Base-by-base conservation (phyloP, 1,140 invertebrate genomes). In the Drosophila sproati region DNA sequence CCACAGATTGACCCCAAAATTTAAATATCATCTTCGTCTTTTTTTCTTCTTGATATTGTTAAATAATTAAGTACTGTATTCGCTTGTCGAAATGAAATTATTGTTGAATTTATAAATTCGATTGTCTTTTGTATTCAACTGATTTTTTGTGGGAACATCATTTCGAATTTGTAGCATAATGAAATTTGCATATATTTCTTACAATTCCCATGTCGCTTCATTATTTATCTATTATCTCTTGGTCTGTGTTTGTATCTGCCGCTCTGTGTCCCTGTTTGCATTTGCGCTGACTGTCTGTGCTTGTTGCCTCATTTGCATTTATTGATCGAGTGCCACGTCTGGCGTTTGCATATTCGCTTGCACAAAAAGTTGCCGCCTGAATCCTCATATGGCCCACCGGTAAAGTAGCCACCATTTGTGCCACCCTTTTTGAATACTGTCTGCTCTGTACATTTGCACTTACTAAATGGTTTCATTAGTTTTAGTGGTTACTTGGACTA, bases 401-500 rank as follows among this genome's bases (percentile, higher is more conserved):
- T 54, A 50, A 35, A 48, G 37, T 35, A 20, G 47, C 29, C 41
- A 45, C 31, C n/a, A 8, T 66, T 54, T 57, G 51, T 51, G 81
- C 70, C 79, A 82, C 78, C 75, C 71, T 74, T 71, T 29, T 54
- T 69, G 66, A 51, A n/a, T 10, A 60, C 56, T 50, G 28, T 52
- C 55, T 59, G 57, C n/a, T 50, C 56, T 48, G 57, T 72, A 64
- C 73, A 20, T 67, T 83, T 72, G 78, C 74, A 76, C 80, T 81
- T 57, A 72, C 79, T 74, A 83, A 89, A 89, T 89, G 85, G 78
- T 85, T 89, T 89, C 85, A 89, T 90, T 89, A 89, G 80, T 79
- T 73, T 89, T 73, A 86, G 85, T 85, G 85, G 83, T 88, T 89
- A 89, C 66, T 86, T 70, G 78, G 74, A 70, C 77, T 39, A 7